Base-by-base conservation (phyloP, 2,113 vertebrate species). In the Oplegnathus fasciatus region DNA sequence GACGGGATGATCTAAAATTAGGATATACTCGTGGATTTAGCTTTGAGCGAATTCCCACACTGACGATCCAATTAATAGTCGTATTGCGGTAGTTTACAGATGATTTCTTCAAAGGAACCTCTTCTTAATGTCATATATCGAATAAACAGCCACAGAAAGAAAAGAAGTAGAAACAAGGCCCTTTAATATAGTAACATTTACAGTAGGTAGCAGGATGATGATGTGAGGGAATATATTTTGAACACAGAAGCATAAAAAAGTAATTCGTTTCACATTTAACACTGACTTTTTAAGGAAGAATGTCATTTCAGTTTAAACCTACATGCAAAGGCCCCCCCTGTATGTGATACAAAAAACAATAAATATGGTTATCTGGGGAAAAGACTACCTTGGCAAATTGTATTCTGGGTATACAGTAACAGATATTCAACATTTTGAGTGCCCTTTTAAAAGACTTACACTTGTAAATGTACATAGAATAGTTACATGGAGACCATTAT, bases 131-230 rank as follows among this genome's bases (percentile, higher is more conserved):
- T n/a, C 1, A 3, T 1, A 13, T 10, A 18, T 2, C 9, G 2
- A 79, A 80, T 18, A 55, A 72, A 89, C 6, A 69, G 34, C 22
- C 26, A 70, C 18, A 79, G 0, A 54, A 14, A 74, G 5, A 75
- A 0, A 69, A 50, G 18, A 72, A 61, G 26, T 92, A 91, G 17
- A 89, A 92, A 94, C 81, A 89, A 89, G 80, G 80, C 64, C 88
- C 84, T 94, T 95, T 94, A 94, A 91, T 94, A 91, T 75, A 77
- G 71, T 85, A 82, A 90, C 88, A 90, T 90, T 75, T 90, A 91
- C 80, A 88, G 86, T 42, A 75, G 68, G 60, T 87, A 86, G 91
- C 76, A 73, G 54, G 66, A 70, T 83, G 57, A 78, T 73, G 37
- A 87, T 48, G 68, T 40, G 40, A n/a, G n/a, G 58, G 55, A 34